A percentile compares a stretch with the other conserved stretches of the same genome.
phyloP scores from a whole-genome alignment of 1,140 invertebrate genomes.

The Lutraria rhynchaena region DNA sequence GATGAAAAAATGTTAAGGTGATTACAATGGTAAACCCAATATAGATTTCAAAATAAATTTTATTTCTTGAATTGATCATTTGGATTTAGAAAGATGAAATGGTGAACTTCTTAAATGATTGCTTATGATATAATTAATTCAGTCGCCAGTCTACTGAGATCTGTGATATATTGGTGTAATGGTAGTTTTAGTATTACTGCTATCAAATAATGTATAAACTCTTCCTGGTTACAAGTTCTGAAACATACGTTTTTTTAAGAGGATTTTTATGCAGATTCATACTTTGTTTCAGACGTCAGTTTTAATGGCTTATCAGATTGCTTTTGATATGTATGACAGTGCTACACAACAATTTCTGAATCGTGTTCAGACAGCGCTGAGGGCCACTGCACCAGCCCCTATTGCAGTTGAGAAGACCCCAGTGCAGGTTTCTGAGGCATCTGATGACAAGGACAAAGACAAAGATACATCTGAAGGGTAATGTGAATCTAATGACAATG shows the following conservation, averaged over 20 bases:
- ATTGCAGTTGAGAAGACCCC: constrained; percentile 55
- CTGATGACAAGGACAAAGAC: constrained; percentile 60
- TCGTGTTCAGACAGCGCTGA: constrained; percentile 85
- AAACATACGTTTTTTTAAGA: no score
- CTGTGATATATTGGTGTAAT: not conserved
- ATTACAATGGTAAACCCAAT: no score
- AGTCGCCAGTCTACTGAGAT: not conserved
- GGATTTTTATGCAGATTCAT: constrained; percentile 14
- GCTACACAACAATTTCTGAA: constrained; percentile 98
- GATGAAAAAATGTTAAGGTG: no score
- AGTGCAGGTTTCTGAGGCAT: constrained; percentile 52
- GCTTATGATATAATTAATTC: no score
- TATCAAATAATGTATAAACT: no score
- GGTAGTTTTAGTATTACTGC: no score
- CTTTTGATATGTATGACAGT: constrained; percentile 99
- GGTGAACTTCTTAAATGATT: no score
- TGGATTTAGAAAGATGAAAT: no score
- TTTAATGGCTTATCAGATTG: constrained; percentile 99
- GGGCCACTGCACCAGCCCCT: constrained; percentile 75
- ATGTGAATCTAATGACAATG: no score
- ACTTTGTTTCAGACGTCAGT: constrained; percentile 83
- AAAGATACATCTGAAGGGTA: constrained; percentile 61
- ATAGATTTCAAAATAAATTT: no score
- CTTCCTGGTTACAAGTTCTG: no score
- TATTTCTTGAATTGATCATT: no score